A percentile compares a stretch with the other conserved stretches of the same genome.
These are phyloP conservation scores for Pterostichus niger DNA, from an alignment of 2,888 invertebrate species.

Conservation along the genomic window DNA sequence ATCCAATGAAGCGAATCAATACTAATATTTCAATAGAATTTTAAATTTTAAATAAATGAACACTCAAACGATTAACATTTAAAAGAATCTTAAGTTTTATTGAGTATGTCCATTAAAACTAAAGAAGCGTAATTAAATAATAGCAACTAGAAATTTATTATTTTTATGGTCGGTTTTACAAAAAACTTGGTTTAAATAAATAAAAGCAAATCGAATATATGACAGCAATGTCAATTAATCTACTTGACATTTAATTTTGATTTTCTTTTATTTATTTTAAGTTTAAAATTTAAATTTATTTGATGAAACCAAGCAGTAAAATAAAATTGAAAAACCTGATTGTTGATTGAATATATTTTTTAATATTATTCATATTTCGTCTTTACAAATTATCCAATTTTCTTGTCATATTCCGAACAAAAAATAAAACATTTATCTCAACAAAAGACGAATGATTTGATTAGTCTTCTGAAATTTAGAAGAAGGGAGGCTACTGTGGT, in stretches of 20 bases:
- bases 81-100: too few relatives aligned
- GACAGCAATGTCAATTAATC: too few relatives aligned
- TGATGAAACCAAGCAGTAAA: neutral
- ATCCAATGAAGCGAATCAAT: neutral
- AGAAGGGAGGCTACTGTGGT: neutral
- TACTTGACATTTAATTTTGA: too few relatives aligned
- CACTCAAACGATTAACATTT: neutral
- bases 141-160: too few relatives aligned
- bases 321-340: too few relatives aligned
- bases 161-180: too few relatives aligned
- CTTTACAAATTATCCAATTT: conserved; percentile 3
- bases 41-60: neutral
- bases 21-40: neutral
- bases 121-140: too few relatives aligned
- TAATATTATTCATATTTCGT: neutral
- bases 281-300: too few relatives aligned
- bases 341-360: too few relatives aligned
- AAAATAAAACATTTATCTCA: neutral
- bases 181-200: too few relatives aligned
- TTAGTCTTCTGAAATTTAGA: neutral
- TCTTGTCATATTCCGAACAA: neutral
- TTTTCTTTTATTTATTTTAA: too few relatives aligned
- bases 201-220: too few relatives aligned
- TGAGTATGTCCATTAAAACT: neutral
- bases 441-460: conserved; percentile 12